Evolutionary conservation across 1,140 invertebrate species (phyloP), one percentile per base, ranked within the genome.

Genomic region (Drosophila malerkotliana): DNA sequence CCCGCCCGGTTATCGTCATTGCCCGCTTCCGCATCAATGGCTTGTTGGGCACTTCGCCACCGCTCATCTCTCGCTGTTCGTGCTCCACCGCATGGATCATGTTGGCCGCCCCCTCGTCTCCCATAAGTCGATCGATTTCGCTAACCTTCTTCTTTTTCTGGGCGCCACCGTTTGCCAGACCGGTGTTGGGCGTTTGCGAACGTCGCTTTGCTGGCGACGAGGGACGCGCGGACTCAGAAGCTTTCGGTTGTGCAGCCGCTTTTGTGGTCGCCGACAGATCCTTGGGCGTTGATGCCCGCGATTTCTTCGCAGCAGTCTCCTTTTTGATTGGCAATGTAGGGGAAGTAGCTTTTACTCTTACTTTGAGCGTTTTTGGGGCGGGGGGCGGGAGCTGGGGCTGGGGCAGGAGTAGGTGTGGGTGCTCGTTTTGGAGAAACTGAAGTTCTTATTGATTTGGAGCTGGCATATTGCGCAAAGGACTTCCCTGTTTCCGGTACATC

Each of bases 51-150:
- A 73, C n/a, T 45, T 82, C 81, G 3, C 64, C 76, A 0, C 79
- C 83, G 39, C 84, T 89, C 8, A 79, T 44, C 39, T 87, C 82
- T 1, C 66, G 80, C 77, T 88, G 72, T 9, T 93, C 93, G 58
- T 94, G 94, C 77, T 95, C 94, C 1, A 96, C 93, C 18, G 96
- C 95, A 77, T 96, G 96, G 12, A 97, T 92, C 93, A 97, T 95
- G 91, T 97, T 97, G 1, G 97, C 95, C 2, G 96, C 96, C 1
- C 96, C 96, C 90, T 97, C 96, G 91, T 97, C 96, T 91, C 96
- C 96, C 62, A 97, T 92, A 41, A 97, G 89, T 64, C 93, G 94
- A 77, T 97, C 96, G 45, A 97, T 93, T 93, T 97, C 96, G 45
- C 94, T 93, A 30, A 94, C 92, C 61, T 93, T 93, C 82, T 94